A percentile compares a stretch with the other conserved stretches of the same genome.
Conservation (phyloP, 2,113 vertebrate species). For the Thryonomys swinderianus region DNA sequence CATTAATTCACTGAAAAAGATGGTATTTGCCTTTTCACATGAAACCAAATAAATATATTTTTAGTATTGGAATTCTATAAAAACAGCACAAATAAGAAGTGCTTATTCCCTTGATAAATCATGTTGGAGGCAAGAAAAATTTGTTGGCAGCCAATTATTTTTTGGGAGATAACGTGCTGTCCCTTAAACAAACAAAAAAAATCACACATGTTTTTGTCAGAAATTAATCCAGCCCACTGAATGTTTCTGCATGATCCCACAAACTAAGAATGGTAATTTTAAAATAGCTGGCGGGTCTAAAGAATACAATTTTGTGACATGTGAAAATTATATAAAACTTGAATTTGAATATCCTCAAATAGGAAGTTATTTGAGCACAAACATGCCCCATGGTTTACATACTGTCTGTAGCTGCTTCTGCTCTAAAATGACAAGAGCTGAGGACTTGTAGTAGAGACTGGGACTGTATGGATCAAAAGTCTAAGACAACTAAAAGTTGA, state of each 20-base stretch:
- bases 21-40: slow-evolving; percentile 7
- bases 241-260: not conserved
- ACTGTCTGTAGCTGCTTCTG: not conserved
- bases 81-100: not conserved
- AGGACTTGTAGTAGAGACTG: not conserved
- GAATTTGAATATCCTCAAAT: not conserved
- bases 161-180: not conserved
- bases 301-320: not conserved
- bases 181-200: not conserved
- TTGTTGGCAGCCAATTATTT: slow-evolving; percentile 12
- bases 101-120: not conserved
- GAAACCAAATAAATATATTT: not conserved
- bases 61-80: not conserved
- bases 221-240: not conserved
- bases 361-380: not conserved
- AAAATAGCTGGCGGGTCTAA: not conserved
- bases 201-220: not conserved
- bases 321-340: slow-evolving; percentile 12
- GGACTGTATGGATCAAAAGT: not conserved
- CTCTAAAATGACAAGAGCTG: not conserved
- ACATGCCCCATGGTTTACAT: not conserved
- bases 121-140: not conserved
- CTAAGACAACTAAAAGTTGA: not conserved
- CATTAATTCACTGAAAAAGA: not conserved
- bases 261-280: not conserved